Conservation (phyloP, 1,140 invertebrate species). For the Bombus confusus region DNA sequence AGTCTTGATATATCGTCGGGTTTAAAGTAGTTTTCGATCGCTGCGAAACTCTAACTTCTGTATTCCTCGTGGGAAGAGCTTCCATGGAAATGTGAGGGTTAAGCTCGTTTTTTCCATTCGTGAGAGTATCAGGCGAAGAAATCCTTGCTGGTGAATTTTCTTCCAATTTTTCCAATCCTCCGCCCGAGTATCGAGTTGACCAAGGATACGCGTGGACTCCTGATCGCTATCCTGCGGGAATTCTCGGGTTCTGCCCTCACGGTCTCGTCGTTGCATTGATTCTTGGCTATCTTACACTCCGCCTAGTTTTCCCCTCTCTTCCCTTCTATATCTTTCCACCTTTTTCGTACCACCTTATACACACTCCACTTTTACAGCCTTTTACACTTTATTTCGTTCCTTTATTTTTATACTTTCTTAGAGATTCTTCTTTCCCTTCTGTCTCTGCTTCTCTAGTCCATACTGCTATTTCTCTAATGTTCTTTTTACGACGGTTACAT, state of each 20-base stretch:
- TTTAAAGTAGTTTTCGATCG: background rate
- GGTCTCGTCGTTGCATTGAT: conserved; percentile 76
- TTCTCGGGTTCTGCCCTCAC: conserved; percentile 73
- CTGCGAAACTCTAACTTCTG: background rate
- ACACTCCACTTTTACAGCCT: background rate
- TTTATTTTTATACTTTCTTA: background rate
- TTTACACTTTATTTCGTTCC: background rate
- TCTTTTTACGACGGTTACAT: no score
- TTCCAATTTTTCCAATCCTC: conserved; percentile 33
- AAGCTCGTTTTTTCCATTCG: background rate
- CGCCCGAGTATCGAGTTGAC: conserved; percentile 48
- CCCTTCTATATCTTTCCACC: conserved; percentile 54
- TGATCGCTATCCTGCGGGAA: conserved; percentile 72
- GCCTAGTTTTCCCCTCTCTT: conserved; percentile 34
- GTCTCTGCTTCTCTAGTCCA: no score
- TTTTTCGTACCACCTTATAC: conserved; percentile 58
- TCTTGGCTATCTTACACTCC: conserved; percentile 55
- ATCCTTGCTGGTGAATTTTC: conserved; percentile 26
- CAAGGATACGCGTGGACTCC: conserved; percentile 34
- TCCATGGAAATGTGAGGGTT: background rate
- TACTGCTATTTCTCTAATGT: no score
- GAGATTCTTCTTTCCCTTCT: background rate
- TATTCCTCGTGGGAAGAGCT: background rate
- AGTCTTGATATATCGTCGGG: no score
- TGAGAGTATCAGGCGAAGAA: conserved; percentile 7